Evolutionary conservation across 2,113 vertebrate genomes (phyloP).

Genomic region (Oreamnos americanus): DNA sequence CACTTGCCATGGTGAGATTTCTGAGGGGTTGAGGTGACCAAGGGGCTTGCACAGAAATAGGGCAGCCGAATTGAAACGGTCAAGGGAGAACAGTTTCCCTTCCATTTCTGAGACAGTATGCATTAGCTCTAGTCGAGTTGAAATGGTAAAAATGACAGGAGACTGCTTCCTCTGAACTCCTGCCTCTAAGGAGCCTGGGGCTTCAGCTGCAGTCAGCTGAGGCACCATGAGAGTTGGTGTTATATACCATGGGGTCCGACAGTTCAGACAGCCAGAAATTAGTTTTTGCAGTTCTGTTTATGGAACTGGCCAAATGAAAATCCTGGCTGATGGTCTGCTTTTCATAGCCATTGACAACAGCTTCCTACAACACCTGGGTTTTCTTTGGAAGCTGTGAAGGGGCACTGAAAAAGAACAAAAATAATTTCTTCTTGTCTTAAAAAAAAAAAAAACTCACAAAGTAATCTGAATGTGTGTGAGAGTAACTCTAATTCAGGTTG

Average conservation of each 20-base stretch:
- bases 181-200: background rate
- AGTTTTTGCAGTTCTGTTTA: conserved; percentile 52
- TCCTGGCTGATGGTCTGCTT: conserved; percentile 38
- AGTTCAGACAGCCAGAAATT: conserved; percentile 37
- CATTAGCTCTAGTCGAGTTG: background rate
- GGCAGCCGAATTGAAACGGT: background rate
- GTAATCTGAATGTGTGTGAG: background rate
- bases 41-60: background rate
- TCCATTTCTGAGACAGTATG: background rate
- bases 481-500: conserved; percentile 38
- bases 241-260: background rate
- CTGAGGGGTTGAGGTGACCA: background rate
- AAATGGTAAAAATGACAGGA: background rate
- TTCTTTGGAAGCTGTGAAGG: conserved; percentile 70
- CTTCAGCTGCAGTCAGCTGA: conserved; percentile 29
- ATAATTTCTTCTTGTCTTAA: conserved; percentile 28
- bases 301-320: conserved; percentile 42
- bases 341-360: conserved; percentile 51
- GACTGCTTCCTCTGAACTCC: conserved; percentile 16
- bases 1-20: background rate
- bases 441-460: conserved; percentile 6
- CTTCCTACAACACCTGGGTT: conserved; percentile 64
- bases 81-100: background rate
- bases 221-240: background rate
- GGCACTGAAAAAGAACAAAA: conserved; percentile 58